Evolutionary conservation across 1,140 invertebrate genomes (phyloP).

Genomic region (Leptinotarsa undecemlineata): DNA sequence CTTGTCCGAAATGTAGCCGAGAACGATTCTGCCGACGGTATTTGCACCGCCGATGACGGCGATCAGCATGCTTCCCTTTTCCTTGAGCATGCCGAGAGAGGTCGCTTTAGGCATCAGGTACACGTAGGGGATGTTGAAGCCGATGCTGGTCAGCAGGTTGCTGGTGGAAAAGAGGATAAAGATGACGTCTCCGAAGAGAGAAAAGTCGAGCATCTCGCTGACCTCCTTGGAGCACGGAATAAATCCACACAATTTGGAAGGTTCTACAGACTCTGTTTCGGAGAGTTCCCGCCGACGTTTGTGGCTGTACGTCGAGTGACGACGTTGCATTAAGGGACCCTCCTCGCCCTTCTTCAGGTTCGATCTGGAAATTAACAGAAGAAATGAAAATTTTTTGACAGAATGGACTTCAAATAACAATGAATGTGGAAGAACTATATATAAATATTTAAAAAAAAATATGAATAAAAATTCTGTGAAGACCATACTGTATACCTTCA

Average conservation of each 20-base stretch:
- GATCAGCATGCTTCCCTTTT: conserved; percentile 69
- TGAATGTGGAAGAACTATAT: no score
- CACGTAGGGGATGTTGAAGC: conserved; percentile 94
- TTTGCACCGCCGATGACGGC: conserved; percentile 84
- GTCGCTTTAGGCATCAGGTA: conserved; percentile 74
- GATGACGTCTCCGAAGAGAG: conserved; percentile 79
- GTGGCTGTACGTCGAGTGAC: conserved; percentile 41
- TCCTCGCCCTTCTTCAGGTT: conserved; percentile 56
- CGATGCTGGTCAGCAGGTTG: conserved; percentile 95
- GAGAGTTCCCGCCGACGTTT: conserved; percentile 42
- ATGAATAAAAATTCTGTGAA: no score
- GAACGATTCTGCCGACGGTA: conserved; percentile 82
- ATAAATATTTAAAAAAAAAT: no score
- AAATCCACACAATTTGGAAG: conserved; percentile 53
- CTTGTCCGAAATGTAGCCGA: conserved; percentile 86
- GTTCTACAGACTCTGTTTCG: conserved; percentile 19
- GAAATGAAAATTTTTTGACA: no score
- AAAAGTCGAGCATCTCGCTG: conserved; percentile 82
- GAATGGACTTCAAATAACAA: no score
- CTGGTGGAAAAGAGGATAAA: conserved; percentile 91
- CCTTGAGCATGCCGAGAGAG: conserved; percentile 60
- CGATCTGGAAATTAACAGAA: conserved; percentile 32
- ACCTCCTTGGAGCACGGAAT: conserved; percentile 66
- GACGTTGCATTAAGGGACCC: conserved; percentile 38
- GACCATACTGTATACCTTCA: no score